Percentiles rank a stretch among this genome's conserved stretches.
phyloP scores from a whole-genome alignment of 2,888 invertebrate species.

The Volucella inflata region DNA sequence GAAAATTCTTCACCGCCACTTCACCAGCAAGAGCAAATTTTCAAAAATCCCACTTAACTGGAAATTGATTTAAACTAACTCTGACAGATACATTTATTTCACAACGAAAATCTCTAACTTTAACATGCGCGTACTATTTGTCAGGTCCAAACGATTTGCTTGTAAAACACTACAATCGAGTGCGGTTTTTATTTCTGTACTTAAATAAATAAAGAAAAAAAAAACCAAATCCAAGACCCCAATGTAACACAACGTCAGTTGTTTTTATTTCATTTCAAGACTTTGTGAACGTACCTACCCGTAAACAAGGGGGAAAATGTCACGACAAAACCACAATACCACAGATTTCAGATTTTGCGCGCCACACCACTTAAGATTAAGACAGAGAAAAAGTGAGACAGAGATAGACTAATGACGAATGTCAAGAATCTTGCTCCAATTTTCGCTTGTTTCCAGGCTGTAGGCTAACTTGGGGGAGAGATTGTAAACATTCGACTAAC shows the following conservation, averaged over 20 bases:
- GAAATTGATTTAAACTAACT: slow-evolving; percentile 28
- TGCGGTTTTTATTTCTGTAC: slow-evolving; percentile 64
- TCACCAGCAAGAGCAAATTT: slow-evolving; percentile 4
- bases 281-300: slow-evolving; percentile 22
- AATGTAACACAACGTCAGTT: background rate
- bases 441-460: slow-evolving; percentile 21
- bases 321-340: slow-evolving; percentile 66
- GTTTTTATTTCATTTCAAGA: slow-evolving; percentile 15
- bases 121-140: slow-evolving; percentile 55
- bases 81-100: slow-evolving; percentile 55
- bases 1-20: background rate
- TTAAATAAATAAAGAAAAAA: background rate
- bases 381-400: background rate
- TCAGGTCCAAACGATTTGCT: slow-evolving; percentile 67
- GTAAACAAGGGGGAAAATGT: slow-evolving; percentile 58
- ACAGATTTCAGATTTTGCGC: slow-evolving; percentile 52
- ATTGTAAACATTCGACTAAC: slow-evolving; percentile 52
- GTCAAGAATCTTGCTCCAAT: slow-evolving; percentile 68
- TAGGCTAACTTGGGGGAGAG: slow-evolving; percentile 37
- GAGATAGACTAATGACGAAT: slow-evolving; percentile 60
- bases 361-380: slow-evolving; percentile 27
- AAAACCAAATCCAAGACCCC: slow-evolving; percentile 50
- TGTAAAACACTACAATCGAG: slow-evolving; percentile 65
- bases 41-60: slow-evolving; percentile 11
- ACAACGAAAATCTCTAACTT: slow-evolving; percentile 38